phyloP scores from a whole-genome alignment of 2,113 vertebrate genomes.

The Lichenostomus cassidix region DNA sequence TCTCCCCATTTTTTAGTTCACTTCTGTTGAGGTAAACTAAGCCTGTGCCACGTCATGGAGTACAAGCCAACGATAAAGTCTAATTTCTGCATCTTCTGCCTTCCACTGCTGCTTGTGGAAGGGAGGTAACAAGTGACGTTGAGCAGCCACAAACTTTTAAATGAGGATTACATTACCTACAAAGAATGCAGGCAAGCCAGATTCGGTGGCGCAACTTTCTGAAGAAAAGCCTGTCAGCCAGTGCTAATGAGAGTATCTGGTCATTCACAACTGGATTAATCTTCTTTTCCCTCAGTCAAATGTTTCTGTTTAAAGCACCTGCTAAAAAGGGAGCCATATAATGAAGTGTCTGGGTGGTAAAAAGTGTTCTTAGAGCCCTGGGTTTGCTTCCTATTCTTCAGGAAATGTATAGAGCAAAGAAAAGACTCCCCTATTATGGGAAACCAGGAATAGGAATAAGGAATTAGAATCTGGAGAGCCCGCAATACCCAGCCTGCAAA shows the following conservation, averaged over 20 bases:
- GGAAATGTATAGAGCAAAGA: not conserved
- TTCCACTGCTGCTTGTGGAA: not conserved
- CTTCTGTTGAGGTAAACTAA: not conserved
- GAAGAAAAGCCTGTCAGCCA: not conserved
- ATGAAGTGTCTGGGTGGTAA: not conserved
- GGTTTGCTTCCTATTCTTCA: constrained; percentile 1
- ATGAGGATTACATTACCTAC: constrained; percentile 37
- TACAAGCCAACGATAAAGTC: not conserved
- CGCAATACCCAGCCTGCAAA: not conserved
- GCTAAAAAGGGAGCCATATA: not conserved
- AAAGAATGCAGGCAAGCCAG: constrained; percentile 61
- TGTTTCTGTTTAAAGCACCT: constrained; percentile 25
- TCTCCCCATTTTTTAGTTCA: not conserved
- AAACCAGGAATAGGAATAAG: not conserved
- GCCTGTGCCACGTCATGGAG: not conserved
- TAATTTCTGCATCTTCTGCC: not conserved
- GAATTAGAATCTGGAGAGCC: not conserved
- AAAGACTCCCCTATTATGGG: not conserved
- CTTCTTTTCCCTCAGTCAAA: not conserved
- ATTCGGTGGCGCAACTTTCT: constrained; percentile 1
- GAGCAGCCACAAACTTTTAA: constrained; percentile 27
- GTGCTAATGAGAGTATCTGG: constrained; percentile 15
- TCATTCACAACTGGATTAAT: constrained; percentile 14
- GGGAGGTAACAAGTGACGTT: constrained; percentile 15
- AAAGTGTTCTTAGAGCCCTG: not conserved